These are phyloP conservation scores for Phoebastria nigripes DNA, from an alignment of 2,797 vertebrate species.

Conservation along the genomic window DNA sequence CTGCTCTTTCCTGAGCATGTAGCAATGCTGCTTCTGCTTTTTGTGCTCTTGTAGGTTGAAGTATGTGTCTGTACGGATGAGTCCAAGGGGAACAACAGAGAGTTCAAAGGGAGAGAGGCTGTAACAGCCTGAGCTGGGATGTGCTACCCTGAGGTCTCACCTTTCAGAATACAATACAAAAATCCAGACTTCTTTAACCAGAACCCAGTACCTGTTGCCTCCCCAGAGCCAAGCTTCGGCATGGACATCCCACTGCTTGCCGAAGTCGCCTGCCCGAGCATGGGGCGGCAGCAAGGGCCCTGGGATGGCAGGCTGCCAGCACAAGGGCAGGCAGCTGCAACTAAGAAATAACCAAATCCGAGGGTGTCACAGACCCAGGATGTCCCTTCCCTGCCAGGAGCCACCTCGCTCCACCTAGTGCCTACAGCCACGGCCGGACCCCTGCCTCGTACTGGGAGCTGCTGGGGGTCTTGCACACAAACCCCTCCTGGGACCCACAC, in stretches of 20 bases:
- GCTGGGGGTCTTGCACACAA: neutral
- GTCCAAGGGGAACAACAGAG: neutral
- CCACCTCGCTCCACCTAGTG: rapidly evolving
- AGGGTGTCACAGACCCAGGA: rapidly evolving
- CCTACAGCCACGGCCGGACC: rapidly evolving
- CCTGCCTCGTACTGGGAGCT: rapidly evolving
- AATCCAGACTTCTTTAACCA: neutral
- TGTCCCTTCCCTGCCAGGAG: neutral
- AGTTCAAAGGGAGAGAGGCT: neutral
- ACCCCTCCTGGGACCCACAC: rapidly evolving
- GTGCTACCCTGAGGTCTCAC: neutral
- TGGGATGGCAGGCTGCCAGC: neutral
- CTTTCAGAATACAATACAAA: neutral
- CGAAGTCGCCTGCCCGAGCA: rapidly evolving
- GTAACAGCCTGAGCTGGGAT: neutral
- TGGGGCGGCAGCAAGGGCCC: neutral
- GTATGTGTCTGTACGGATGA: neutral
- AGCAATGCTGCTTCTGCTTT: neutral
- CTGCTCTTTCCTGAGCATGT: neutral
- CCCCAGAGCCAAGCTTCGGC: neutral
- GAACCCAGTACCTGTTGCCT: neutral
- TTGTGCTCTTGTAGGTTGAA: neutral
- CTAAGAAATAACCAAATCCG: neutral
- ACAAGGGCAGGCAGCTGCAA: neutral
- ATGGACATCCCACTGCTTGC: neutral